These are phyloP conservation scores for Tromatobia lineatoria DNA, from an alignment of 2,888 invertebrate genomes.

Conservation along the genomic window DNA sequence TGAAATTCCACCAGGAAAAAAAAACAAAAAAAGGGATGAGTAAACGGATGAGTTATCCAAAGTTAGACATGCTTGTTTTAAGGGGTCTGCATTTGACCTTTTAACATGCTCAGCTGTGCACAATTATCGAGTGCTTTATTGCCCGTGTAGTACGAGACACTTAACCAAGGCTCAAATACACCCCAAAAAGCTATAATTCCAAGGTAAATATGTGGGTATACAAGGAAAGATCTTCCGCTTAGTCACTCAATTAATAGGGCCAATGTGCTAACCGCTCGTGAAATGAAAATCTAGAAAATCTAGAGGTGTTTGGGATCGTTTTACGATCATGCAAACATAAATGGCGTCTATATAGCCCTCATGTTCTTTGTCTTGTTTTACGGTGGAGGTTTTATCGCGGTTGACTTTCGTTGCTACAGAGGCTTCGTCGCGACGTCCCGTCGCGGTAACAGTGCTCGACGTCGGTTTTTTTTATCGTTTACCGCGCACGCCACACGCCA, in stretches of 20 bases:
- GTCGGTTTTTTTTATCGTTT: background rate
- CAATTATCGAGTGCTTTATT: slow-evolving; percentile 29
- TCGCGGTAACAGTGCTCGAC: slow-evolving; percentile 14
- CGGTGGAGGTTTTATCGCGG: slow-evolving; percentile 37
- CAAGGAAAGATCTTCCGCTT: background rate
- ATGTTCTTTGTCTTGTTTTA: slow-evolving; percentile 16
- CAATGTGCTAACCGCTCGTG: slow-evolving; percentile 7
- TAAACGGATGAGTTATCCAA: background rate
- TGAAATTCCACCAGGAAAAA: background rate
- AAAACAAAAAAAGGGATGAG: slow-evolving; percentile 5
- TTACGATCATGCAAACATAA: slow-evolving; percentile 44
- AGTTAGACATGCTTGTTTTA: background rate
- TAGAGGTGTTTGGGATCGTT: slow-evolving; percentile 43
- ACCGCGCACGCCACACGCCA: background rate
- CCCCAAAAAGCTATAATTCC: slow-evolving; percentile 12
- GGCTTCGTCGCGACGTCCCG: slow-evolving; percentile 18
- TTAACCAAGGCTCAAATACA: background rate
- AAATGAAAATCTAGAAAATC: slow-evolving; percentile 57
- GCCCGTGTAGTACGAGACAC: background rate
- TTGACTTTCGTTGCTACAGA: slow-evolving; percentile 17
- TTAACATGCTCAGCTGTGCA: background rate
- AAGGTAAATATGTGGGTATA: background rate
- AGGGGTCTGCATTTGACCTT: background rate
- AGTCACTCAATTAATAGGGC: slow-evolving; percentile 13
- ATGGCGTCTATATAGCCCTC: slow-evolving; percentile 25